Base-by-base conservation (phyloP, 2,113 vertebrate species). In the Hippopotamus amphibius region DNA sequence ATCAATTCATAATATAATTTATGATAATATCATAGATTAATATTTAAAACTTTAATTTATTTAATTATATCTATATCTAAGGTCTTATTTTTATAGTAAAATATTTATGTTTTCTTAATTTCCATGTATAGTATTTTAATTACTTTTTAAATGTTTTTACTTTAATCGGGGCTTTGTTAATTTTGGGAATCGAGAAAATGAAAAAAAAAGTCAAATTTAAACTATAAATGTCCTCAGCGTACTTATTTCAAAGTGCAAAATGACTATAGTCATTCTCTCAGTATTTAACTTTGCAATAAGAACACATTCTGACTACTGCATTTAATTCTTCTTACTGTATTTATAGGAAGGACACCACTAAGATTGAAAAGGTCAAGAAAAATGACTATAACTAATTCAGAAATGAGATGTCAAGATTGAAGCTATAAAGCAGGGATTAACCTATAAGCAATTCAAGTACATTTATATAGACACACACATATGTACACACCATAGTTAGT, bases 311-410 rank as follows among this genome's bases (percentile, higher is more conserved):
- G 83, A 92, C 21, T 97, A 59, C 11, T 95, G 28, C 2, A 0
- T 86, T 97, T 96, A 97, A 48, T 98, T 98, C 71, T 61, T 82
- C 30, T 80, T 98, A 92, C 83, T 97, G 28, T 96, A 96, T 97
- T 97, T 97, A 71, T 84, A 97, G 82, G 93, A 98, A 98, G 98
- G 98, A 97, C 96, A 92, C 43, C 21, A 69, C 43, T 61, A 91
- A 98, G 98, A 99, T 98, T 98, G 98, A 98, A 98, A 99, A 99
- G 98, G 98, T 98, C 98, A 98, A 93, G 65, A n/a, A 96, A 98
- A 98, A 98, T 97, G 98, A 98, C 97, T 98, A 95, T 95, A 99
- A 97, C 97, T 98, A 98, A 98, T 98, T 98, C 98, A 98, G 96
- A 98, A 98, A 89, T 90, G 94, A 98, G 61, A 97, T 97, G 96